Evolutionary conservation across 1,140 invertebrate genomes (phyloP), one percentile per base, ranked within the genome.

Genomic region (Homarus americanus): DNA sequence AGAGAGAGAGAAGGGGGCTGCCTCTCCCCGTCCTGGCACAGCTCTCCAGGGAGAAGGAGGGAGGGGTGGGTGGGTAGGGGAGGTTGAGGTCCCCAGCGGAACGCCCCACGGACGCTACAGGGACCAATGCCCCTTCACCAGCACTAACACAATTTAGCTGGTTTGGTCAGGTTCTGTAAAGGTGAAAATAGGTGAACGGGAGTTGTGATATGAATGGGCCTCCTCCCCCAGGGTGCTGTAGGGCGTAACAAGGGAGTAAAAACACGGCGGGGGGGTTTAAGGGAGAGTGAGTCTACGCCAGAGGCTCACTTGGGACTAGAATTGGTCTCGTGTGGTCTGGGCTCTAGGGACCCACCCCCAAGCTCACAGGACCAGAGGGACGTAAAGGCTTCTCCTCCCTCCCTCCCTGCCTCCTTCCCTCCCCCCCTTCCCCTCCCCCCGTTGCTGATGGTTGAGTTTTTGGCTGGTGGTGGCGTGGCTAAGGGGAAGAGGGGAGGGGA

Each of bases 131-230:
- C 63, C 40, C 58, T 10, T 15, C 66, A 41, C 63, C 63, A 34
- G 36, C 78, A 82, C 78, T 89, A 89, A 89, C 87, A 49, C 87
- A 89, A 89, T 89, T 82, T 73, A 34, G 79, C 63, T 75, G 75
- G 87, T 89, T 89, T 41, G 87, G 87, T 36, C 17, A 82, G 66
- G 87, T 82, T 82, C 78, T 17, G 79, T 89, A 89, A 75, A 82
- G 87, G 87, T 89, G 78, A 82, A 82, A 89, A 89, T 89, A 82
- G 87, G 87, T 82, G 75, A 89, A 63, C 73, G 10, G 34, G 80
- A 82, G 38, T 41, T 88, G 87, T 72, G 79, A 89, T 89, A 89
- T 89, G 87, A 89, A 89, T 89, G 87, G 87, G 73, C 78, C 41
- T 69, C 38, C n/a, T 41, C 87, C 87, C 78, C 38, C 10, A 72